Evolutionary conservation across 2,113 vertebrate genomes (phyloP).

Genomic region (Eudyptes chrysolophus): DNA sequence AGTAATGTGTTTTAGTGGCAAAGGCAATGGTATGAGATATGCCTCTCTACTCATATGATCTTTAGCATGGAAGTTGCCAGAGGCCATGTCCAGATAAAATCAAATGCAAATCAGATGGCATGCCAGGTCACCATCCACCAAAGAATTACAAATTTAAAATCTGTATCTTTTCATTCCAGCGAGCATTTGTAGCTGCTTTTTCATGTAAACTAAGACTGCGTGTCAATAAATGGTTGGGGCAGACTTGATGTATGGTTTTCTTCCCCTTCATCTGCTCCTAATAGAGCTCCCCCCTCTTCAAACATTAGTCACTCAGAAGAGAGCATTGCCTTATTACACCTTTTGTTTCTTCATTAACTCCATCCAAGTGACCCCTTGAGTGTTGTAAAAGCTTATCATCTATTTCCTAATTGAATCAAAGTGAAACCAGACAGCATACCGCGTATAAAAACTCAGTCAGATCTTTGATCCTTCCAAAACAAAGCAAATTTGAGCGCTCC

Average conservation of each 20-base stretch:
- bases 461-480: neutral
- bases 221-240: neutral
- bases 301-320: neutral
- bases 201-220: neutral
- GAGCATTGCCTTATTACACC: neutral
- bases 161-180: neutral
- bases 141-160: neutral
- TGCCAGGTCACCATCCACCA: neutral
- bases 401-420: neutral
- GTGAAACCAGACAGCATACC: neutral
- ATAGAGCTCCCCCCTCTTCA: neutral
- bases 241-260: neutral
- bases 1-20: neutral
- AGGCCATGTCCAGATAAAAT: neutral
- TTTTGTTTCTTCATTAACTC: slow-evolving; percentile 18
- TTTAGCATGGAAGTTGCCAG: neutral
- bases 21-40: neutral
- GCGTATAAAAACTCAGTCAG: neutral
- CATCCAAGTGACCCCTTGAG: neutral
- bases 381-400: neutral
- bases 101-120: too few relatives aligned
- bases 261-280: neutral
- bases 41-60: neutral
- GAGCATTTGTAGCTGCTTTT: neutral
- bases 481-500: neutral